Percentiles rank a stretch among this genome's conserved stretches.
Conservation (phyloP, 2,797 vertebrate species). For the Sylvia borin region DNA sequence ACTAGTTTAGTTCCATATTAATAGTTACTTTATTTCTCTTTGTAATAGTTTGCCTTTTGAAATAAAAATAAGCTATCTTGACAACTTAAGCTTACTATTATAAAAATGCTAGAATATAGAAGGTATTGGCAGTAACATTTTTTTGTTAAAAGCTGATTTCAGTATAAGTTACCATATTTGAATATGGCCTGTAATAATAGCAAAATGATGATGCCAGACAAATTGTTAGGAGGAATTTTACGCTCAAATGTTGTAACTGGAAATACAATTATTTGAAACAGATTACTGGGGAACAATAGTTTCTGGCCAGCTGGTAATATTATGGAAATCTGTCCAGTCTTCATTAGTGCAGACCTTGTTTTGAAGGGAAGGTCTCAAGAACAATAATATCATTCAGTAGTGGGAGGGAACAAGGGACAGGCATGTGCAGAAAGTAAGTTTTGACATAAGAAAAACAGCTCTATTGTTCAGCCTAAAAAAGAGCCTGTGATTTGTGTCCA, state of each 20-base stretch:
- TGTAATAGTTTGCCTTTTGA: not conserved
- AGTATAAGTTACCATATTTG: not conserved
- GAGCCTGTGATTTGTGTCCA: not conserved
- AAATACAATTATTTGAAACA: not conserved
- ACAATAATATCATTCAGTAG: not conserved
- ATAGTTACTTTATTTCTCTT: not conserved
- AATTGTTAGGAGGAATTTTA: not conserved
- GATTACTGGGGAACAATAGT: not conserved
- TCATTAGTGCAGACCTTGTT: not conserved
- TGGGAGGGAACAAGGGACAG: not conserved
- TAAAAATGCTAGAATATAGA: not conserved
- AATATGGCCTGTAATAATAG: not conserved
- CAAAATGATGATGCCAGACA: not conserved
- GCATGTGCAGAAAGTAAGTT: not conserved
- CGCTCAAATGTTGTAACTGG: not conserved
- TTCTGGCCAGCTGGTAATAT: not conserved
- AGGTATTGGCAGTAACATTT: not conserved
- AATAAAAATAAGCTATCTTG: not conserved
- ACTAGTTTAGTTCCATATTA: not conserved
- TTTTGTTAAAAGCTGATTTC: not conserved
- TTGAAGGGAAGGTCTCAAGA: not conserved
- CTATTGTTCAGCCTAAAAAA: not conserved
- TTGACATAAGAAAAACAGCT: not conserved
- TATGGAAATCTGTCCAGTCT: not conserved
- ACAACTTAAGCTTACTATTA: not conserved